Conservation (phyloP, 2,888 invertebrate species). For the Catotricha subobsoleta region DNA sequence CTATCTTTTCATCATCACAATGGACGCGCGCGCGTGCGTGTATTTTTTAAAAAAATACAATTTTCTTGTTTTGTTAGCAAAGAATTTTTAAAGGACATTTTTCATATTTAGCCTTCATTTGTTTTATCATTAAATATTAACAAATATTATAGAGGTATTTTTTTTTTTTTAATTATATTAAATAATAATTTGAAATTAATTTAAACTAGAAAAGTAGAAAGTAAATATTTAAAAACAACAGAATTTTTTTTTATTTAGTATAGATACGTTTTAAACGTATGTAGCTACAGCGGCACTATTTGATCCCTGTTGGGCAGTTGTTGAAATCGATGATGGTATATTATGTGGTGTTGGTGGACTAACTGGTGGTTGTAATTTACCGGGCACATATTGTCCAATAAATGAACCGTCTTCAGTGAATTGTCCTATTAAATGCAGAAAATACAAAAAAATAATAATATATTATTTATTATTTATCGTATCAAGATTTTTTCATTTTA, state of each 20-base stretch:
- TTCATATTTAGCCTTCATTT: no score
- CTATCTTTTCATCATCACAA: no score
- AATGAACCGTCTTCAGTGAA: slow-evolving; percentile 97
- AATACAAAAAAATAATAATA: slow-evolving; percentile 1
- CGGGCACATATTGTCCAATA: slow-evolving; percentile 90
- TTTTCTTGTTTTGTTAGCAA: no score
- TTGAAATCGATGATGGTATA: slow-evolving; percentile 26
- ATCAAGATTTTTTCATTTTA: background rate
- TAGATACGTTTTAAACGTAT: slow-evolving; percentile 2
- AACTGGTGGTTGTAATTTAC: slow-evolving; percentile 45
- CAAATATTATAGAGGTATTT: no score
- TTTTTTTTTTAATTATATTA: no score
- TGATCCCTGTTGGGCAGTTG: background rate
- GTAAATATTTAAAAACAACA: no score
- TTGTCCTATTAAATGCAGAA: slow-evolving; percentile 30
- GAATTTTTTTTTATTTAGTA: background rate
- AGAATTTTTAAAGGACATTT: no score
- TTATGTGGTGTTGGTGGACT: slow-evolving; percentile 29
- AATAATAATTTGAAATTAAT: no score
- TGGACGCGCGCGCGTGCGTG: no score
- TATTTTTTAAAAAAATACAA: no score
- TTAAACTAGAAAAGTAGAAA: no score
- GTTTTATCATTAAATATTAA: no score
- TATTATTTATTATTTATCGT: background rate
- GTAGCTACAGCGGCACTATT: slow-evolving; percentile 3